phyloP scores from a whole-genome alignment of 1,140 invertebrate genomes.

The Lethrus apterus region DNA sequence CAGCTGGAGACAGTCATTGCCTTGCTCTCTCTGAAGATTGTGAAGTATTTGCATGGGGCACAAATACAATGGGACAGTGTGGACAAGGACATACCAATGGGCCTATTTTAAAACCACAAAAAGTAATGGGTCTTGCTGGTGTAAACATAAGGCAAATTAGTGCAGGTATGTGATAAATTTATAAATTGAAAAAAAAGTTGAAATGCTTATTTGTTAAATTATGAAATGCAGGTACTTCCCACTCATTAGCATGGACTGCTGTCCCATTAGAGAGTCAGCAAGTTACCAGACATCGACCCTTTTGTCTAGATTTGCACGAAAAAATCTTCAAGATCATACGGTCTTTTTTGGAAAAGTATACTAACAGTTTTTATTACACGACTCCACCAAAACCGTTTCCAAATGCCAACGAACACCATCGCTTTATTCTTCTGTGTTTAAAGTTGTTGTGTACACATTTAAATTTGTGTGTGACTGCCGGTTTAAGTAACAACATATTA shows the following conservation, averaged over 20 bases:
- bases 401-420: conserved; percentile 47
- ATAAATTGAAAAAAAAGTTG: not conserved
- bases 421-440: conserved; percentile 53
- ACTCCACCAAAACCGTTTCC: conserved; percentile 44
- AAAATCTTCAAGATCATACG: conserved; percentile 52
- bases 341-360: conserved; percentile 53
- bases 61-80: conserved; percentile 65
- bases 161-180: conserved; percentile 45
- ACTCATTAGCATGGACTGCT: conserved; percentile 63
- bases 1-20: conserved; percentile 54
- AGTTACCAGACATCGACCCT: conserved; percentile 51
- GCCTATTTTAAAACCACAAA: conserved; percentile 52
- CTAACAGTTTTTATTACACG: conserved; percentile 44
- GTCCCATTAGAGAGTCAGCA: conserved; percentile 49
- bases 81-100: conserved; percentile 60
- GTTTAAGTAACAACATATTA: conserved; percentile 43
- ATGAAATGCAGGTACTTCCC: conserved; percentile 43
- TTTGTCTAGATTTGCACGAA: conserved; percentile 58
- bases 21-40: conserved; percentile 52
- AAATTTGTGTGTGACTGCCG: conserved; percentile 48
- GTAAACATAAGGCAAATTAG: conserved; percentile 56
- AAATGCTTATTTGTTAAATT: not conserved
- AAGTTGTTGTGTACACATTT: conserved; percentile 54
- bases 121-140: conserved; percentile 54
- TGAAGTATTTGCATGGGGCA: conserved; percentile 55